These are phyloP conservation scores for Drosophila dunni DNA, from an alignment of 1,140 invertebrate genomes.

Conservation along the genomic window DNA sequence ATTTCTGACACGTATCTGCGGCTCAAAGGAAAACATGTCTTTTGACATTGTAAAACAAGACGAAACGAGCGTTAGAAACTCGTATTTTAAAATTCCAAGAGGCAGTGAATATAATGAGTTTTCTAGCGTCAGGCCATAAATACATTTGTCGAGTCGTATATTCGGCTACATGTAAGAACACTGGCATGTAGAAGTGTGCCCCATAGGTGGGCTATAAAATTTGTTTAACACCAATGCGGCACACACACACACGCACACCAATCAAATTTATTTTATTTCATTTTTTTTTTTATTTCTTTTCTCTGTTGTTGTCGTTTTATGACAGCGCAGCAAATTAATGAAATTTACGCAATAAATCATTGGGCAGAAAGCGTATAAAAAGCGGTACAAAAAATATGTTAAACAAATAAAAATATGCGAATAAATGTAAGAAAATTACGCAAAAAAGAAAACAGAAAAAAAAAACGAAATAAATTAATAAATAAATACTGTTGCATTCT, in stretches of 20 bases:
- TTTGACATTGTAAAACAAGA: slow-evolving; percentile 57
- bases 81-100: slow-evolving; percentile 67
- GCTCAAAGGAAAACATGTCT: slow-evolving; percentile 62
- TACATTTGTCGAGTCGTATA: slow-evolving; percentile 40
- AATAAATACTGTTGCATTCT: slow-evolving; percentile 13
- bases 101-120: slow-evolving; percentile 65
- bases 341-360: slow-evolving; percentile 78
- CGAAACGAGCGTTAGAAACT: slow-evolving; percentile 31
- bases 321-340: slow-evolving; percentile 79
- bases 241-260: slow-evolving; percentile 49
- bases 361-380: slow-evolving; percentile 41
- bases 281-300: slow-evolving; percentile 37
- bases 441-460: slow-evolving; percentile 12
- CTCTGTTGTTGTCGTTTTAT: slow-evolving; percentile 60
- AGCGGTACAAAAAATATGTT: slow-evolving; percentile 41
- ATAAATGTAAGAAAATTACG: slow-evolving; percentile 24
- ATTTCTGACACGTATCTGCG: slow-evolving; percentile 76
- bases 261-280: slow-evolving; percentile 66
- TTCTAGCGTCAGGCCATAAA: slow-evolving; percentile 56
- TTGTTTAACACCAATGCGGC: slow-evolving; percentile 52
- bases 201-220: slow-evolving; percentile 58
- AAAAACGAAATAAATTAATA: slow-evolving; percentile 20
- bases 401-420: slow-evolving; percentile 42
- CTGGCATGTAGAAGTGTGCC: slow-evolving; percentile 2
- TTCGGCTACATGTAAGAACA: neutral